Evolutionary conservation across 1,140 invertebrate genomes (phyloP).

Genomic region (Zaprionus nigranus): DNA sequence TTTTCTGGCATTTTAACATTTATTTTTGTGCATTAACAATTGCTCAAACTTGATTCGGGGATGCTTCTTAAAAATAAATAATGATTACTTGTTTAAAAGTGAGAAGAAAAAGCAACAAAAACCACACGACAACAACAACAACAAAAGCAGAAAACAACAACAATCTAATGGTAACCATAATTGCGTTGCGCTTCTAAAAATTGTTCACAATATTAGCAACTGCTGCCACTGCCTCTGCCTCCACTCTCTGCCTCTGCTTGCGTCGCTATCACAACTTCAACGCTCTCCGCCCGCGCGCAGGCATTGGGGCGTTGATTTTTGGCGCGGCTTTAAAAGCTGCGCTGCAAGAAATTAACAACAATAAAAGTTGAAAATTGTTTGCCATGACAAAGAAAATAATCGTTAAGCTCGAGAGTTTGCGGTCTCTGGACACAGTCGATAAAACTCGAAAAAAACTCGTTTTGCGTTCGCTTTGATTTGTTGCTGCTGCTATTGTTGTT

Average conservation of each 20-base stretch:
- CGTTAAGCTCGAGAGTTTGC: conserved; percentile 40
- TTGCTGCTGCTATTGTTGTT: conserved; percentile 33
- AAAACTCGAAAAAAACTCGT: conserved; percentile 52
- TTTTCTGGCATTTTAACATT: conserved; percentile 42
- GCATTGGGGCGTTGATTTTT: conserved; percentile 24
- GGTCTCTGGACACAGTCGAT: conserved; percentile 41
- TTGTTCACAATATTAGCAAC: conserved; percentile 52
- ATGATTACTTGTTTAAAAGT: conserved; percentile 64
- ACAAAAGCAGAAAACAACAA: not conserved
- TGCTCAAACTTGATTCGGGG: conserved; percentile 73
- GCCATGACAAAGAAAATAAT: conserved; percentile 77
- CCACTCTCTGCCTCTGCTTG: not conserved
- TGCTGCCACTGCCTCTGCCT: not conserved
- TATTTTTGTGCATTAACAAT: conserved; percentile 69
- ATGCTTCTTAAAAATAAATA: conserved; percentile 77
- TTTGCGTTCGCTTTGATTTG: conserved; percentile 25
- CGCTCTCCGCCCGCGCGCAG: conserved; percentile 32
- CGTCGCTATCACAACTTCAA: conserved; percentile 16
- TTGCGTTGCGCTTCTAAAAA: conserved; percentile 49
- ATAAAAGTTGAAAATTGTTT: conserved; percentile 77
- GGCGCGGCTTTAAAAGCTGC: conserved; percentile 53
- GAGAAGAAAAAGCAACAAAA: conserved; percentile 31
- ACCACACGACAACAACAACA: conserved; percentile 23
- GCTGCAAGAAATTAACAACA: conserved; percentile 75
- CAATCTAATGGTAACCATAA: conserved; percentile 50